Evolutionary conservation across 2,888 invertebrate species (phyloP), one percentile per base, ranked within the genome.

Genomic region (Cerastis leucographa): DNA sequence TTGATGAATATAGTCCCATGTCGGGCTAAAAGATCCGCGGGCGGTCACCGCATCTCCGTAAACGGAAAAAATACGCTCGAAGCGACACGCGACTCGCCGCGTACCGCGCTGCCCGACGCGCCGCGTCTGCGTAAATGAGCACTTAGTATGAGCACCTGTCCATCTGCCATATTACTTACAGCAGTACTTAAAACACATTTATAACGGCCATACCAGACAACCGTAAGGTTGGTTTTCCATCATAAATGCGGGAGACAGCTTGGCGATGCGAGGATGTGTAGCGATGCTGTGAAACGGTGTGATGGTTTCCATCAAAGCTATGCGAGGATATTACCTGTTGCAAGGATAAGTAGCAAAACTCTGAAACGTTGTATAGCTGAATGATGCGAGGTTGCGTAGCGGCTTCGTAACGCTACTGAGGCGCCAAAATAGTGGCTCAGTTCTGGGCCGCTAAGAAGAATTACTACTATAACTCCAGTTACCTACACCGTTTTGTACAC

Each of bases 171-270:
- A 29, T 35, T 75, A 67, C 51, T 61, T 61, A 65, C 40, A 42
- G n/a, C 17, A 42, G 42, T 42, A 64, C n/a, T 64, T 17, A 42
- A n/a, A 25, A 17, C 42, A 42, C 42, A 42, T 64, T 64, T 64
- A 81, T 70, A 71, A 71, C 61, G 44, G 35, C 22, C 22, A 59
- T 29, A 35, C 46, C 62, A 54, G 74, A 71, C 56, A 62, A 42
- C 19, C 62, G 62, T 64, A 66, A 71, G 64, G 64, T 22, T 64
- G 42, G 64, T 64, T n/a, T n/a, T 2, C n/a, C 64, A 42, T 3
- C 64, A n/a, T 2, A n/a, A 14, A 42, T 64, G n/a, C 14, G 14
- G 4, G 14, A 42, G 64, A 19, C 8, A n/a, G 64, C 64, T 64
- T 8, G 3, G 42, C 42, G 64, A n/a, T n/a, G 14, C 8, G n/a